Evolutionary conservation across 2,797 vertebrate species (phyloP), one percentile per base, ranked within the genome.

Genomic region (Clarias fuscus): DNA sequence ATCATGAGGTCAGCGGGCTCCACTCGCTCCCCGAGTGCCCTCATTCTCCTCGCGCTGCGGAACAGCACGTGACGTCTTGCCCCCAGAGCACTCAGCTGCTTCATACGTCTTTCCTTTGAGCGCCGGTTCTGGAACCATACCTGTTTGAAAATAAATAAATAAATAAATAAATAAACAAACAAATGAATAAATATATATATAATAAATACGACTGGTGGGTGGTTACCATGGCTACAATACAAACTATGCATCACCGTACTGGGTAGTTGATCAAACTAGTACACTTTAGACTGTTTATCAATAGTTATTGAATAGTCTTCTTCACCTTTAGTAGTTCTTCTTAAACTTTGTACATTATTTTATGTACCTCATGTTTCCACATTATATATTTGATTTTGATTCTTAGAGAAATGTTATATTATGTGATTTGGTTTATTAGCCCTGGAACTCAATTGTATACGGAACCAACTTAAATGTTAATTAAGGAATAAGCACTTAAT

Each of bases 101-200:
- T 99, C 97, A 99, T 98, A 43, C 98, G 93, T 43, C 98, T 94
- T 92, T 99, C 98, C 91, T 99, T 99, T 33, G 98, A 99, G 88
- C 98, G 93, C 11, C 98, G 95, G 84, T 99, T 99, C 93, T 99
- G 98, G 93, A 99, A 99, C 98, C 98, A 99, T 33, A 99, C 98
- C 98, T 99, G 40, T 15, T 30, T 24, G 17, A 65, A 92, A 70
- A 20, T 33, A 33, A 33, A 33, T 2, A 33, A 33, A 33, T 33
- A 27, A 17, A 13, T 0, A n/a, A 18, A 27, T 4, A 3, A 68
- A 22, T 7, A 5, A 33, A 5, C 2, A 14, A 53, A 53, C 10
- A 22, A 75, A 43, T 10, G n/a, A n/a, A n/a, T n/a, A n/a, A n/a
- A n/a, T n/a, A n/a, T 33, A 33, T 33, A 33, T 33, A 33, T 33